Evolutionary conservation across 2,113 vertebrate genomes (phyloP).

Genomic region (Cyprinus carpio): DNA sequence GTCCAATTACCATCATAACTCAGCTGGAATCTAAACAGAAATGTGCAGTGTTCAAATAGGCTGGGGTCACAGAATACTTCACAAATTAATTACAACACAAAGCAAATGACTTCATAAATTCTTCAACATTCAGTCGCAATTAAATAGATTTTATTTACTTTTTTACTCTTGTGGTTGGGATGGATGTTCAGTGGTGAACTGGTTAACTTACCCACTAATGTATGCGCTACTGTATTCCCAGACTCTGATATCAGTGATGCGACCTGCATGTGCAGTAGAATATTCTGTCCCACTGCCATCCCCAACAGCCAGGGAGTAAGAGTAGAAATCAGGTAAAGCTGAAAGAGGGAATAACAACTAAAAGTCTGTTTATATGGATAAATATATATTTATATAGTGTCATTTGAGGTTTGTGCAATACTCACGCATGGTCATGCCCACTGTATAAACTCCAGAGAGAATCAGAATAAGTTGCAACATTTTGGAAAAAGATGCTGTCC

Average conservation of each 20-base stretch:
- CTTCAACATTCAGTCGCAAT: not conserved
- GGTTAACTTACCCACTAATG: slow-evolving; percentile 34
- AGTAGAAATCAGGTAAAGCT: slow-evolving; percentile 23
- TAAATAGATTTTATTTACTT: not conserved
- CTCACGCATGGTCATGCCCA: slow-evolving; percentile 3
- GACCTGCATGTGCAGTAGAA: not conserved
- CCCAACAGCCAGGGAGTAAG: slow-evolving; percentile 12
- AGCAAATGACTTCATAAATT: not conserved
- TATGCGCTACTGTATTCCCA: slow-evolving; percentile 24
- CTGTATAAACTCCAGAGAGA: not conserved
- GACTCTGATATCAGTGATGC: slow-evolving; percentile 37
- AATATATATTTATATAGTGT: too few species aligned
- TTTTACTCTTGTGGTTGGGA: not conserved
- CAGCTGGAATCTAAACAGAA: slow-evolving; percentile 53
- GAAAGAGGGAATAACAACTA: not conserved
- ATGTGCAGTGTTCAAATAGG: not conserved
- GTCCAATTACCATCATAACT: slow-evolving; percentile 40
- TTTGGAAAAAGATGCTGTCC: not conserved
- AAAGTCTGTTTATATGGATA: not conserved
- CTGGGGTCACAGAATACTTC: not conserved
- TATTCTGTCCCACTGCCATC: not conserved
- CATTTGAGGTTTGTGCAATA: not conserved
- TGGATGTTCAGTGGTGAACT: not conserved
- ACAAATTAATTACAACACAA: not conserved
- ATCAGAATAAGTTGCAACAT: not conserved